These are phyloP conservation scores for Pristionchus mayeri DNA, from an alignment of 2,888 invertebrate genomes.

Conservation along the genomic window DNA sequence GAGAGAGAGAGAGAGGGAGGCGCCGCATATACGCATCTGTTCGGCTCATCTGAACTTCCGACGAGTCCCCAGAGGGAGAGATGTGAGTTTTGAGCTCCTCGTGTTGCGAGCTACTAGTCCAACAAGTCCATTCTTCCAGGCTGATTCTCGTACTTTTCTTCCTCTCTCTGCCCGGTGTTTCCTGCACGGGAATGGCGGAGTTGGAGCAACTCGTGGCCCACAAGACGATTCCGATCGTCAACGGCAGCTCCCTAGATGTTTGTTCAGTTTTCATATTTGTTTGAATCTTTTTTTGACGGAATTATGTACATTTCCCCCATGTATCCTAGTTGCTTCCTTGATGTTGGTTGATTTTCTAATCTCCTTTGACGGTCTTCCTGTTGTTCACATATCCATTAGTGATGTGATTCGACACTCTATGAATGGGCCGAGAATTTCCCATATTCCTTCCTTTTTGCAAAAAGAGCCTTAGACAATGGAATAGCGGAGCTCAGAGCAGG, in stretches of 20 bases:
- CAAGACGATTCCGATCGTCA: neutral
- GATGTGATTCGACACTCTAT: neutral
- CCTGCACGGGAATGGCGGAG: neutral
- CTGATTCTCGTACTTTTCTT: neutral
- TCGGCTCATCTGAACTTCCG: slow-evolving; percentile 6
- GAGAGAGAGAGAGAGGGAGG: neutral
- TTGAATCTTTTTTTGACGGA: too few species aligned
- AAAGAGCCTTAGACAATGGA: too few species aligned
- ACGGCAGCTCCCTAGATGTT: slow-evolving; percentile 3
- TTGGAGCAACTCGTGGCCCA: neutral
- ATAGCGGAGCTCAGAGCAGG: too few species aligned
- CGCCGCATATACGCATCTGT: slow-evolving; percentile 24
- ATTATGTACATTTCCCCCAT: too few species aligned
- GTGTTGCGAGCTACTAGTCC: neutral
- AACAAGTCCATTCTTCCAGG: too few species aligned
- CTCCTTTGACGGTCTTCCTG: neutral
- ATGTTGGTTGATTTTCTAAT: neutral
- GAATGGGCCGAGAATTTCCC: too few species aligned
- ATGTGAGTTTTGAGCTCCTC: neutral
- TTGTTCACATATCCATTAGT: neutral
- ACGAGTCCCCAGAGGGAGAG: neutral
- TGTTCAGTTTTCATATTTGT: neutral
- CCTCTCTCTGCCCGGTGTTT: neutral
- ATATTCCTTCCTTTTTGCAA: too few species aligned
- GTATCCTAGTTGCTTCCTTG: too few species aligned